Evolutionary conservation across 2,113 vertebrate genomes (phyloP).

Genomic region (Hymenochirus boettgeri): DNA sequence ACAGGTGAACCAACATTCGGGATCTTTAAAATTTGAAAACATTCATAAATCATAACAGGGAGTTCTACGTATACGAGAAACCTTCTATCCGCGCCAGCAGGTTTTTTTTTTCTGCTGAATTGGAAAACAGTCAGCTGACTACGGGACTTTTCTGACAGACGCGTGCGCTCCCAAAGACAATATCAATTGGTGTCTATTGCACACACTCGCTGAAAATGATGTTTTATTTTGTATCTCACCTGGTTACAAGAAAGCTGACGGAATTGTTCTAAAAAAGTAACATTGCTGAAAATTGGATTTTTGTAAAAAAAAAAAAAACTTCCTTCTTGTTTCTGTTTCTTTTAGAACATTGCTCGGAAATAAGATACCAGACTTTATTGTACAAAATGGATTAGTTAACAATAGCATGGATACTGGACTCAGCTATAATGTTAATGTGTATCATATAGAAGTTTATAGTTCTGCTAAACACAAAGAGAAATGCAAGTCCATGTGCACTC

Average conservation of each 20-base stretch:
- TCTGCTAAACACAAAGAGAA: no score
- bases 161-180: constrained; percentile 59
- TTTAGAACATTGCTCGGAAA: no score
- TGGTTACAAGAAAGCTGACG: constrained; percentile 42
- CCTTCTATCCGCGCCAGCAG: constrained; percentile 55
- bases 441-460: no score
- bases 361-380: no score
- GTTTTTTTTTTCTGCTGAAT: constrained; percentile 52
- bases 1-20: constrained; percentile 76
- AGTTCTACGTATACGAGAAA: constrained; percentile 59
- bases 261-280: constrained; percentile 20
- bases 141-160: constrained; percentile 62
- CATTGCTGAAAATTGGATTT: constrained; percentile 11
- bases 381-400: no score
- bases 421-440: no score
- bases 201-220: constrained; percentile 54
- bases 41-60: constrained; percentile 80
- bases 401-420: no score
- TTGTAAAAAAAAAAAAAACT: not conserved
- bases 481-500: no score
- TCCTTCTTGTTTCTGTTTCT: no score
- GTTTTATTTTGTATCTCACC: constrained; percentile 63
- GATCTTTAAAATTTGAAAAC: constrained; percentile 80
- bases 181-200: constrained; percentile 71
- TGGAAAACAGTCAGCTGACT: constrained; percentile 56